A percentile compares a stretch with the other conserved stretches of the same genome.
These are phyloP conservation scores for Formica selysi DNA, from an alignment of 1,140 invertebrate species.

Conservation along the genomic window DNA sequence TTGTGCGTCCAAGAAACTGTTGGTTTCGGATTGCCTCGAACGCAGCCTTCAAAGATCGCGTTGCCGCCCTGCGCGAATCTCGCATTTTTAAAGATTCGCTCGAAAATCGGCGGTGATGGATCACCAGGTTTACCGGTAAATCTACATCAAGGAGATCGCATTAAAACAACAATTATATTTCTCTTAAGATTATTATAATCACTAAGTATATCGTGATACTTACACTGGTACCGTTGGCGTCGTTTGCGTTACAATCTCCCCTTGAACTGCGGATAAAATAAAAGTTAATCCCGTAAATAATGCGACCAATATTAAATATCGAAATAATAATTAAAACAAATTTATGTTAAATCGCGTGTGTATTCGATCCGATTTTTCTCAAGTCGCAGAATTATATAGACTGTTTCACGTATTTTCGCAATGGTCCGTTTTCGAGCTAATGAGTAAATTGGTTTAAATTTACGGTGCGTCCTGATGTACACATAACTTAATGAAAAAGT, in stretches of 20 bases:
- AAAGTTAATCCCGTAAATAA: constrained; percentile 33
- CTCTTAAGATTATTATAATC: neutral
- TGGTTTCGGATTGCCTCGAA: constrained; percentile 97
- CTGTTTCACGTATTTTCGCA: neutral
- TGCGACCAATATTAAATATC: neutral
- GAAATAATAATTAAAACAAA: neutral
- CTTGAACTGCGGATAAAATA: constrained; percentile 83
- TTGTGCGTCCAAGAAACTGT: constrained; percentile 97
- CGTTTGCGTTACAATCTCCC: constrained; percentile 84
- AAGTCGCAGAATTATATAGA: neutral
- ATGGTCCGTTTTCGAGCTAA: constrained; percentile 37
- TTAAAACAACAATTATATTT: neutral
- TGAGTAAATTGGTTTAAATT: constrained; percentile 72
- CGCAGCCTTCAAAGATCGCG: constrained; percentile 96
- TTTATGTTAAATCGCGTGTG: neutral
- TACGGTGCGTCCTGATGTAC: constrained; percentile 30
- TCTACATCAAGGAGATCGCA: constrained; percentile 62
- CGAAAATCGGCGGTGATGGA: constrained; percentile 95
- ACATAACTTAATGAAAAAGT: constrained; percentile 57
- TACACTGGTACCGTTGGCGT: constrained; percentile 84
- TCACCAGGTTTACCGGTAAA: constrained; percentile 88
- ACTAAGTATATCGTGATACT: constrained; percentile 70
- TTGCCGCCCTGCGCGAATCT: constrained; percentile 97
- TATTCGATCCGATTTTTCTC: neutral
- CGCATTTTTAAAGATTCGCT: constrained; percentile 97